A percentile compares a stretch with the other conserved stretches of the same genome.
Evolutionary conservation across 2,888 invertebrate genomes (phyloP).

Genomic region (Tricholauxania praeusta): DNA sequence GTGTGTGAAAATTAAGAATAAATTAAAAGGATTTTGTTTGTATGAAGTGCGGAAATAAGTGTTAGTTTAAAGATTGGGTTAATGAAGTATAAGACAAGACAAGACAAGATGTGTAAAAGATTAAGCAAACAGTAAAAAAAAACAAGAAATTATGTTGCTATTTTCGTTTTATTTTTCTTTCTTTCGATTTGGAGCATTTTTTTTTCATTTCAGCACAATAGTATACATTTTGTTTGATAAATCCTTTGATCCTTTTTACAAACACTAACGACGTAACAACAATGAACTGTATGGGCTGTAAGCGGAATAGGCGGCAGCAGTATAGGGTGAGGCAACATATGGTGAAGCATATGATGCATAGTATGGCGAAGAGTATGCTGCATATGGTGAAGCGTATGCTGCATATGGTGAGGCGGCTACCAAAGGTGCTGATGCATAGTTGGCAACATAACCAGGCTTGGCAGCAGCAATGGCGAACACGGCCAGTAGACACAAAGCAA

Average conservation of each 20-base stretch:
- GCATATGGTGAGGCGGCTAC: constrained; percentile 42
- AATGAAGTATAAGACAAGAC: no score
- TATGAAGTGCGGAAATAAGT: no score
- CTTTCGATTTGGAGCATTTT: not conserved
- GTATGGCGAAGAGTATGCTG: constrained; percentile 39
- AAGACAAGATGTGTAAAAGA: no score
- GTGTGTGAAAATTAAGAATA: no score
- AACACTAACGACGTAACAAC: constrained; percentile 42
- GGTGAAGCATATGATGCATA: constrained; percentile 41
- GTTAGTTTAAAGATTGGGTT: no score
- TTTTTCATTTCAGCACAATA: not conserved
- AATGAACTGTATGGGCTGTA: constrained; percentile 42
- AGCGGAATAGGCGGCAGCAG: constrained; percentile 41
- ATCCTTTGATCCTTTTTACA: not conserved
- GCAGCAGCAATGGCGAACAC: constrained; percentile 49
- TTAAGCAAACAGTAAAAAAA: not conserved
- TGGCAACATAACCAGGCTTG: constrained; percentile 49
- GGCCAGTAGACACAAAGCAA: constrained; percentile 48
- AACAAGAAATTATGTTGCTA: not conserved
- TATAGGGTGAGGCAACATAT: constrained; percentile 39
- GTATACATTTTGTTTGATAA: not conserved
- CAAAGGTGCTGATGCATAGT: constrained; percentile 45
- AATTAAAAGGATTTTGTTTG: no score
- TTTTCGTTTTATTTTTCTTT: constrained; percentile 1
- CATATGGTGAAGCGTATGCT: constrained; percentile 11